phyloP scores from a whole-genome alignment of 2,888 invertebrate species.

The Sinhomidia bicolor region DNA sequence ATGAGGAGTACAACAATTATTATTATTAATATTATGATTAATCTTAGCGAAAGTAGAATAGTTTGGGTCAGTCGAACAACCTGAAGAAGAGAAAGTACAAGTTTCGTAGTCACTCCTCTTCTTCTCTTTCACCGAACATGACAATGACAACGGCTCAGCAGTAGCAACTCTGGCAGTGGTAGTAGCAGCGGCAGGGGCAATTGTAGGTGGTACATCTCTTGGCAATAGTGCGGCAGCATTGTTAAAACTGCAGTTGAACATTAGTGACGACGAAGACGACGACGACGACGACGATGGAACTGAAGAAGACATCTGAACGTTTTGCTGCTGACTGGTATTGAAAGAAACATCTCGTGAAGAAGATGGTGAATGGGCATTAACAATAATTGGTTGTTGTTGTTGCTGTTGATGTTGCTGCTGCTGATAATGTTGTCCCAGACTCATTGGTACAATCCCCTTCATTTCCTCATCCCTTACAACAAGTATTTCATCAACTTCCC shows the following conservation, averaged over 20 bases:
- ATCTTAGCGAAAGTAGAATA: slow-evolving; percentile 73
- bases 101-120: slow-evolving; percentile 65
- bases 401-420: slow-evolving; percentile 33
- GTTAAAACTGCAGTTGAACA: slow-evolving; percentile 52
- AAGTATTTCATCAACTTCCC: slow-evolving; percentile 48
- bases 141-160: slow-evolving; percentile 26
- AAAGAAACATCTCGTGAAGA: slow-evolving; percentile 56
- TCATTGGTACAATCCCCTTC: slow-evolving; percentile 62
- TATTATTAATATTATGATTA: slow-evolving; percentile 62
- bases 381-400: slow-evolving; percentile 10
- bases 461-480: slow-evolving; percentile 69
- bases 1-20: slow-evolving; percentile 65
- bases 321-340: slow-evolving; percentile 55
- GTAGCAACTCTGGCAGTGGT: slow-evolving; percentile 61
- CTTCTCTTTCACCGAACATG: slow-evolving; percentile 65
- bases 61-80: slow-evolving; percentile 75
- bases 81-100: slow-evolving; percentile 72
- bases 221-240: slow-evolving; percentile 58
- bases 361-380: slow-evolving; percentile 39
- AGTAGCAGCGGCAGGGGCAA: slow-evolving; percentile 33
- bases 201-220: slow-evolving; percentile 60
- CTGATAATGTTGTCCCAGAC: slow-evolving; percentile 42
- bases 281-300: slow-evolving; percentile 46
- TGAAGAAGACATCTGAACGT: slow-evolving; percentile 63
- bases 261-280: slow-evolving; percentile 40